Percentiles rank a stretch among this genome's conserved stretches.
These are phyloP conservation scores for Orchesella flavescens DNA, from an alignment of 2,888 invertebrate species.

Conservation along the genomic window DNA sequence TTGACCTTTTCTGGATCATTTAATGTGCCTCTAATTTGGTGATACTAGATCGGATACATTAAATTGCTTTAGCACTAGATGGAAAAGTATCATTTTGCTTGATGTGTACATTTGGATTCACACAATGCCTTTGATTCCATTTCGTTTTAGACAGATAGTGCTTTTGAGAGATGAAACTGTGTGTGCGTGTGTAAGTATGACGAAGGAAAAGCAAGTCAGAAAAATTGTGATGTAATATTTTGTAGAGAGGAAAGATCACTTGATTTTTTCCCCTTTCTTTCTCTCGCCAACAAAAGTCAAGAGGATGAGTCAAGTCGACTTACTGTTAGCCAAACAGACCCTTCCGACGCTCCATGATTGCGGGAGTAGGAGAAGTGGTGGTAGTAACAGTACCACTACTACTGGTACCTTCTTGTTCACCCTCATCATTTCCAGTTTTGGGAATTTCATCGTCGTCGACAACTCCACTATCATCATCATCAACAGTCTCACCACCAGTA, in stretches of 20 bases:
- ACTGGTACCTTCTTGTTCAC: conserved; percentile 7
- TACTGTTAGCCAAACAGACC: conserved; percentile 59
- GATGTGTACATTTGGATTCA: conserved; percentile 7
- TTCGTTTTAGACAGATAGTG: background rate
- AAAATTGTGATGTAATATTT: background rate
- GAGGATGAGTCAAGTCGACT: conserved; percentile 25
- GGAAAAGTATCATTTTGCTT: background rate
- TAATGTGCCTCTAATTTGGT: conserved; percentile 40
- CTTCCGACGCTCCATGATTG: conserved; percentile 54
- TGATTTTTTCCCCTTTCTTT: background rate
- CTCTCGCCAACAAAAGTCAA: background rate
- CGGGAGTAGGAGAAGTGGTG: conserved; percentile 35
- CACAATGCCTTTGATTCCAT: background rate
- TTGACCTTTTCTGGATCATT: conserved; percentile 56
- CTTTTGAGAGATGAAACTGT: background rate
- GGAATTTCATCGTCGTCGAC: conserved; percentile 43
- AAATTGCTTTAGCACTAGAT: conserved; percentile 14
- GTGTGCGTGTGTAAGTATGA: background rate
- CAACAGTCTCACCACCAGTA: conserved; percentile 7
- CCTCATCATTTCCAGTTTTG: conserved; percentile 52
- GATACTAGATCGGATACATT: conserved; percentile 15
- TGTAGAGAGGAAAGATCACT: background rate
- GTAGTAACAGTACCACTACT: conserved; percentile 20
- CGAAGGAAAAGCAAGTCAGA: background rate
- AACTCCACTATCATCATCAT: conserved; percentile 41